Percentiles rank a stretch among this genome's conserved stretches.
Evolutionary conservation across 2,888 invertebrate genomes (phyloP).

Genomic region (Alcis repandata): DNA sequence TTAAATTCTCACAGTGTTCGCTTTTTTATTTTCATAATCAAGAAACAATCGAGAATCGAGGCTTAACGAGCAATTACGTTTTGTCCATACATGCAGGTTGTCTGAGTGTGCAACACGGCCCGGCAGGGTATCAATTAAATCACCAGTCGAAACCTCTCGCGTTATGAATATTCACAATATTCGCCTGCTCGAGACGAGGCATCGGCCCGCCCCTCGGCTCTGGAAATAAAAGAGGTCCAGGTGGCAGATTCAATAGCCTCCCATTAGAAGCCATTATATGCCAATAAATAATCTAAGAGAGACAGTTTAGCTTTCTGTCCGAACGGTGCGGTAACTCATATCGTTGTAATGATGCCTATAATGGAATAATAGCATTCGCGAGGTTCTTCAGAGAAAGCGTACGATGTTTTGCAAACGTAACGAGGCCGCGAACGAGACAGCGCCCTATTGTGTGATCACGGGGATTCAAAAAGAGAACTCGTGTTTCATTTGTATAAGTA

Average conservation of each 20-base stretch:
- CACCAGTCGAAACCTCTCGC: conserved; percentile 64
- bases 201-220: conserved; percentile 59
- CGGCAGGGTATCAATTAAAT: conserved; percentile 78
- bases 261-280: conserved; percentile 85
- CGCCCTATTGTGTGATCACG: conserved; percentile 20
- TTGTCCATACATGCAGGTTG: conserved; percentile 70
- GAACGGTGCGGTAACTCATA: conserved; percentile 76
- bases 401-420: conserved; percentile 49
- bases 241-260: conserved; percentile 84
- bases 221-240: conserved; percentile 77
- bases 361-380: conserved; percentile 67
- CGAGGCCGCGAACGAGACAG: conserved; percentile 37
- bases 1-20: conserved; percentile 62
- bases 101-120: conserved; percentile 52
- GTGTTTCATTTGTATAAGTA: conserved; percentile 25
- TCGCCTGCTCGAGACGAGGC: conserved; percentile 65
- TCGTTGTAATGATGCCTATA: conserved; percentile 75
- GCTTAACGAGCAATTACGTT: conserved; percentile 84
- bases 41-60: conserved; percentile 80
- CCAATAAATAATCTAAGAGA: conserved; percentile 82
- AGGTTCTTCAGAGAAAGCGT: conserved; percentile 53
- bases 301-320: conserved; percentile 77
- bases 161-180: conserved; percentile 84
- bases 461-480: conserved; percentile 3
- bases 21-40: conserved; percentile 78